Evolutionary conservation across 2,797 vertebrate genomes (phyloP).

Genomic region (Serranus cabrilla): DNA sequence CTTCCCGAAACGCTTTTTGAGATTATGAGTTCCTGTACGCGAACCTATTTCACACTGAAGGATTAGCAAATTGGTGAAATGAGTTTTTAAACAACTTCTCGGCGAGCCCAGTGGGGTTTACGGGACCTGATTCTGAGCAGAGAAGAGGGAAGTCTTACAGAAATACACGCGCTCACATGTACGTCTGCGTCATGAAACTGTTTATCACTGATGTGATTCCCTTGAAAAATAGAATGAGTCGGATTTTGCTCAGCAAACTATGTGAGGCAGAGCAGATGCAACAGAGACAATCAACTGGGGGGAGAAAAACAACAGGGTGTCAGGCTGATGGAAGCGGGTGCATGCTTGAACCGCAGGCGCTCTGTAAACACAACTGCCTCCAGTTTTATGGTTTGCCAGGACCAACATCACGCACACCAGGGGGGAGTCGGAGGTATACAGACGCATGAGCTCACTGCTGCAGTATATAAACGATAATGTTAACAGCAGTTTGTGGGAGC

Average conservation of each 20-base stretch:
- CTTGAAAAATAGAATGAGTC: constrained; percentile 53
- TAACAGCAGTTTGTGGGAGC: constrained; percentile 19
- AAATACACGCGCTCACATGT: constrained; percentile 5
- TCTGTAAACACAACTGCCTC: constrained; percentile 54
- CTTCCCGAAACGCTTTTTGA: constrained; percentile 37
- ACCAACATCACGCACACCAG: constrained; percentile 30
- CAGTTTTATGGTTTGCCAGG: constrained; percentile 52
- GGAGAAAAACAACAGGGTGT: constrained; percentile 56
- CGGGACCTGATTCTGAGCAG: background rate
- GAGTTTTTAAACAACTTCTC: constrained; percentile 8
- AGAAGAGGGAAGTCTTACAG: background rate
- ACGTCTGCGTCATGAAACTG: constrained; percentile 13
- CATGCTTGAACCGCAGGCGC: constrained; percentile 33
- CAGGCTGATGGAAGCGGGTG: constrained; percentile 58
- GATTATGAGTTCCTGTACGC: constrained; percentile 20
- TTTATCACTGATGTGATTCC: constrained; percentile 34
- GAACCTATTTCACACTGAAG: constrained; percentile 56
- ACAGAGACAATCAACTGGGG: constrained; percentile 54
- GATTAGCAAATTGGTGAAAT: constrained; percentile 63
- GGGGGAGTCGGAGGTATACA: background rate
- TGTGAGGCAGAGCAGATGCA: constrained; percentile 65
- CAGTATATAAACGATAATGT: constrained; percentile 19
- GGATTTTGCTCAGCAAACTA: constrained; percentile 46
- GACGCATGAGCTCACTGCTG: constrained; percentile 32
- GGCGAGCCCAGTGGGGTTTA: constrained; percentile 12